phyloP scores from a whole-genome alignment of 2,888 invertebrate species.

The Eilema caniola region DNA sequence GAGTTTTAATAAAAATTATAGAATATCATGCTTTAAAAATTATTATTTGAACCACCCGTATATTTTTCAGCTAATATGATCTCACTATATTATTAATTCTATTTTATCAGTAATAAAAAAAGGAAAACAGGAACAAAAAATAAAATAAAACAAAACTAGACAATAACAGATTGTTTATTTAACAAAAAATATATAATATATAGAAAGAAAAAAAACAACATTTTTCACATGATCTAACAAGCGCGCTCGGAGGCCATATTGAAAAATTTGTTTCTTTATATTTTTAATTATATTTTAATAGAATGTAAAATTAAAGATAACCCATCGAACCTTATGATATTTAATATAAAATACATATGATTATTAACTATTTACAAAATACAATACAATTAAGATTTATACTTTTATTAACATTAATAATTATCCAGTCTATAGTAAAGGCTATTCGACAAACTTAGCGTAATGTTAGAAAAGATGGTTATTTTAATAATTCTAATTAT shows the following conservation, averaged over 20 bases:
- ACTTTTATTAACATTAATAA: constrained; percentile 83
- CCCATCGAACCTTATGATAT: constrained; percentile 85
- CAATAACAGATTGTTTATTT: constrained; percentile 87
- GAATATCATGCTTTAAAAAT: constrained; percentile 51
- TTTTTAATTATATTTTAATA: constrained; percentile 68
- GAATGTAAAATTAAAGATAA: constrained; percentile 86
- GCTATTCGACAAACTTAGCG: constrained; percentile 85
- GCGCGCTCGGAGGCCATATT: constrained; percentile 64
- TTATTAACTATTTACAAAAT: constrained; percentile 87
- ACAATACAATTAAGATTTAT: constrained; percentile 81
- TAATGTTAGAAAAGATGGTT: constrained; percentile 79
- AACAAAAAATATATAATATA: constrained; percentile 87
- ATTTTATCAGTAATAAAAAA: constrained; percentile 39
- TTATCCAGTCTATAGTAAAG: constrained; percentile 86
- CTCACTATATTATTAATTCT: constrained; percentile 77
- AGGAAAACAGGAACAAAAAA: constrained; percentile 61
- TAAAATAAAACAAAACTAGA: constrained; percentile 84
- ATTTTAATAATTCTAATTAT: constrained; percentile 56
- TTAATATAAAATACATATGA: constrained; percentile 87
- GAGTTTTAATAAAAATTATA: constrained; percentile 50
- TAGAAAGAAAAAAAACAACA: constrained; percentile 77
- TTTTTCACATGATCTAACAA: constrained; percentile 77
- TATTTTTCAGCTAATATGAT: constrained; percentile 71
- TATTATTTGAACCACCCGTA: constrained; percentile 79
- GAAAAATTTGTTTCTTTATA: constrained; percentile 80